Conservation (phyloP, 2,797 vertebrate genomes). For the Atherinosoma microstoma region DNA sequence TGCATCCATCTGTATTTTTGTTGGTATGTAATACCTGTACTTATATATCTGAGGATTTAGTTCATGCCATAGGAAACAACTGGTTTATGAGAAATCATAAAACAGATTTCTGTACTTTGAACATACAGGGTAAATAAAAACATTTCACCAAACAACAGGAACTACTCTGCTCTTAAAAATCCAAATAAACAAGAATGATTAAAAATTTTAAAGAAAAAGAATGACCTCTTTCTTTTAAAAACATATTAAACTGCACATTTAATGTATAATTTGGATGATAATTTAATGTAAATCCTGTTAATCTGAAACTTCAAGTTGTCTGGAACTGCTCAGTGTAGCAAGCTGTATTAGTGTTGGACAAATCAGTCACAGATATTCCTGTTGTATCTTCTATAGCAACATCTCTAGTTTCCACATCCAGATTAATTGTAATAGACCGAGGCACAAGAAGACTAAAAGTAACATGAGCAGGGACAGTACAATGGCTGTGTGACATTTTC, state of each 20-base stretch:
- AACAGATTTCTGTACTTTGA: background rate
- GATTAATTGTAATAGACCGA: slow-evolving; percentile 29
- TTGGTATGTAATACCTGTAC: too few species aligned
- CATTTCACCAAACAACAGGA: background rate
- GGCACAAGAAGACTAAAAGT: slow-evolving; percentile 21
- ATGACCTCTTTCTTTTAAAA: background rate
- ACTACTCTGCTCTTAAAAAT: slow-evolving; percentile 4
- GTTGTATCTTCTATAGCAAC: slow-evolving; percentile 25
- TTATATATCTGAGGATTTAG: background rate
- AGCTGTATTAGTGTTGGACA: slow-evolving; percentile 13
- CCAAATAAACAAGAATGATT: background rate
- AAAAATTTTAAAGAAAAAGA: background rate
- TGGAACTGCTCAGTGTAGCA: background rate
- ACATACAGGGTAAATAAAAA: too few species aligned
- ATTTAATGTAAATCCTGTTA: slow-evolving; percentile 5
- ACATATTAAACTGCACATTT: slow-evolving; percentile 8
- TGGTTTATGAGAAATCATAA: background rate
- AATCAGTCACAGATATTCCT: slow-evolving; percentile 10
- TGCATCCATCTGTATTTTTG: background rate
- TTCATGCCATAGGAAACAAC: slow-evolving; percentile 4
- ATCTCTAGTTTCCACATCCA: slow-evolving; percentile 43
- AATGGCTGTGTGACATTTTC: slow-evolving; percentile 33
- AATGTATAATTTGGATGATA: slow-evolving; percentile 10
- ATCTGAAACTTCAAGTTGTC: slow-evolving; percentile 19
- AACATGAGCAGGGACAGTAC: slow-evolving; percentile 31